Conservation (phyloP, 2,113 vertebrate species). For the Lutjanus erythropterus region DNA sequence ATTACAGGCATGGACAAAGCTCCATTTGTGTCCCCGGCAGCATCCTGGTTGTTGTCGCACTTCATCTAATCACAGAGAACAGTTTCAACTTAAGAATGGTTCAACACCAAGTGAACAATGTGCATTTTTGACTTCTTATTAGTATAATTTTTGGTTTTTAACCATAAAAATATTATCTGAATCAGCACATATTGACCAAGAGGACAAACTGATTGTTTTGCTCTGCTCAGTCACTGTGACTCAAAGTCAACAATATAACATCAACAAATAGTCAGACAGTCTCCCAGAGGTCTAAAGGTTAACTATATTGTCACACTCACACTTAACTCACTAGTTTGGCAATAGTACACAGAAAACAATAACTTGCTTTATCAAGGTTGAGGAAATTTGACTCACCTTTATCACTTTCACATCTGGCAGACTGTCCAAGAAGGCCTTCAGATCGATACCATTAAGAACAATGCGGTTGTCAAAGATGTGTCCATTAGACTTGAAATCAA, state of each 20-base stretch:
- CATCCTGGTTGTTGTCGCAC: slow-evolving; percentile 92
- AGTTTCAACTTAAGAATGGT: neutral
- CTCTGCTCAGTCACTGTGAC: neutral
- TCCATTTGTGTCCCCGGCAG: slow-evolving; percentile 87
- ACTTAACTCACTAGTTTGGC: neutral
- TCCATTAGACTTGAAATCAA: slow-evolving; percentile 99
- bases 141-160: neutral
- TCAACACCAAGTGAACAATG: neutral
- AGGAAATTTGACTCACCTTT: slow-evolving; percentile 86
- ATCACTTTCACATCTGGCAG: slow-evolving; percentile 98
- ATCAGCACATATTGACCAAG: neutral
- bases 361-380: neutral
- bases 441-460: slow-evolving; percentile 97
- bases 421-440: slow-evolving; percentile 98
- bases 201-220: neutral
- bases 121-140: neutral
- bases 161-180: neutral
- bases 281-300: neutral
- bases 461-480: slow-evolving; percentile 99
- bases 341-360: neutral
- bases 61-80: slow-evolving; percentile 89
- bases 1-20: slow-evolving; percentile 97
- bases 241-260: neutral
- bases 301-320: neutral
- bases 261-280: neutral